A percentile compares a stretch with the other conserved stretches of the same genome.
These are phyloP conservation scores for Cryptus viduatorius DNA, from an alignment of 2,888 invertebrate species.

Conservation along the genomic window DNA sequence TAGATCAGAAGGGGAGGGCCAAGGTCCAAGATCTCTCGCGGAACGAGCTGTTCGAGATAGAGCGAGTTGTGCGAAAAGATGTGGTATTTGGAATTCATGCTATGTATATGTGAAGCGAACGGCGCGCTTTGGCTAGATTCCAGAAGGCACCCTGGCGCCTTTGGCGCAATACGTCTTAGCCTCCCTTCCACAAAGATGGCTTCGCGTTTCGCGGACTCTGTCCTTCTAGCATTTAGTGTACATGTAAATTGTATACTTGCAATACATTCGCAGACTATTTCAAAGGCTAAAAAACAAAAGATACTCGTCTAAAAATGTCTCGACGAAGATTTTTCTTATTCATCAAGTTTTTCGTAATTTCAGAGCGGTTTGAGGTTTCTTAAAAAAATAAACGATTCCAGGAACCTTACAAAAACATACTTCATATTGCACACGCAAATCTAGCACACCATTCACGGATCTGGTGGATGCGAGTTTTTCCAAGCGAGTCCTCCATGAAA, in stretches of 20 bases:
- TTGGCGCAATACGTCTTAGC: not conserved
- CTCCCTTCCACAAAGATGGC: constrained; percentile 27
- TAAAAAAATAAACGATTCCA: no score
- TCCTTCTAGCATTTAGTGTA: not conserved
- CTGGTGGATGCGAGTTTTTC: no score
- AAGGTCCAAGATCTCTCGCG: constrained; percentile 39
- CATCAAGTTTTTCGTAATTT: no score
- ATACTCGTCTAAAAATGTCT: not conserved
- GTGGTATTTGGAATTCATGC: constrained; percentile 36
- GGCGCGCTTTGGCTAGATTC: constrained; percentile 48
- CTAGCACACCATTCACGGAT: no score
- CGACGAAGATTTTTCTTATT: not conserved
- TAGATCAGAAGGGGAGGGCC: not conserved
- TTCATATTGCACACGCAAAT: no score
- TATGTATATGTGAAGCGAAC: constrained; percentile 47
- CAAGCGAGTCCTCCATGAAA: no score
- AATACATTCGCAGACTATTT: not conserved
- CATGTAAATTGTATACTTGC: not conserved
- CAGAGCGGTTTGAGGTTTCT: no score
- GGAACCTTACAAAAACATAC: no score
- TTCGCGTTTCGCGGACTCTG: constrained; percentile 3
- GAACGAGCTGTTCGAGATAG: no score
- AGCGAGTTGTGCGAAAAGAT: no score
- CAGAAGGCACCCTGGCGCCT: constrained; percentile 37
- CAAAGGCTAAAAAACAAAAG: not conserved